Evolutionary conservation across 2,797 vertebrate genomes (phyloP), one percentile per base, ranked within the genome.

Genomic region (Cossypha caffra): DNA sequence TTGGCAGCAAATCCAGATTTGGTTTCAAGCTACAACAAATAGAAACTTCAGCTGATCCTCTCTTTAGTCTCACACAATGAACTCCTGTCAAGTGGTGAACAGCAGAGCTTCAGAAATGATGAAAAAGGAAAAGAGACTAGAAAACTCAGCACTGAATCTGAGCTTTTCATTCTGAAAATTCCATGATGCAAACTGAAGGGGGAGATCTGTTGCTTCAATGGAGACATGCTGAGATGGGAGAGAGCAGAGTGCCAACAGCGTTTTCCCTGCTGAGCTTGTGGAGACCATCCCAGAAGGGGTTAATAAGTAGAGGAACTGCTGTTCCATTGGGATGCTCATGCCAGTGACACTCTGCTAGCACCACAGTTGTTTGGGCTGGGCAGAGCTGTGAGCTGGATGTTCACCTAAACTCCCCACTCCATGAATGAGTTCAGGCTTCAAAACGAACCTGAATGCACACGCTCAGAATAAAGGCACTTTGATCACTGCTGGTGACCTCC

Each of bases 221-320:
- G 43, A 72, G 85, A 37, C 0, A 38, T 12, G 0, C 20, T 31
- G 42, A 33, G 38, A 67, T 17, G 16, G 26, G 23, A 62, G 11
- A 76, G 3, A 51, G 35, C 38, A 51, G 31, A 40, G 13, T 26
- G 38, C 55, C 29, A 58, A 0, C 0, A 40, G 24, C 2, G 17
- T 37, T 37, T 47, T 55, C 8, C 21, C 21, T 29, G 13, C 21
- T 26, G n/a, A 82, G 19, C 5, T 64, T 25, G 14, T 29, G 14
- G 37, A 67, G 33, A 33, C 7, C 43, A 40, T 13, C 19, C 20
- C 63, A 76, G 47, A 33, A 86, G 31, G 21, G 42, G n/a, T 76
- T 52, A 55, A 31, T 43, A 58, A 51, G 13, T 2, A 76, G 10
- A 78, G 37, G 29, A 79, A 28, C 11, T 45, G 59, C 9, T 45